Evolutionary conservation across 1,140 invertebrate genomes (phyloP).

Genomic region (Holotrichia oblita): DNA sequence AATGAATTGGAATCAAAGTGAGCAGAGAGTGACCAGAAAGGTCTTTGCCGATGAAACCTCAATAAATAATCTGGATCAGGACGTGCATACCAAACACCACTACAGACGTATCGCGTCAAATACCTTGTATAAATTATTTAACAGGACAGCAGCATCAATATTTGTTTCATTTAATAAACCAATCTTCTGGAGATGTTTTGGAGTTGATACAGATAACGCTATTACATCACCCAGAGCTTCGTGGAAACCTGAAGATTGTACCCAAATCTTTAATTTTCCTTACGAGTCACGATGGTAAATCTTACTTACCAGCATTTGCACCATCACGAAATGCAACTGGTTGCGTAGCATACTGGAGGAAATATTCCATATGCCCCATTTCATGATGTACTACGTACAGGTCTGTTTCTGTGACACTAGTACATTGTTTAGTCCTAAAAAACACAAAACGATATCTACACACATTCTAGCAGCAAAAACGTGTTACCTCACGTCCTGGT

Average conservation of each 20-base stretch:
- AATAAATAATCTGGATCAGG: too few relatives aligned
- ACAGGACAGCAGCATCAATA: conserved; percentile 60
- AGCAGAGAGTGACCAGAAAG: too few relatives aligned
- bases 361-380: conserved; percentile 90
- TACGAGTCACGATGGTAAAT: too few relatives aligned
- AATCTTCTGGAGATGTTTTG: conserved; percentile 79
- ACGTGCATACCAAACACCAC: too few relatives aligned
- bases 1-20: too few relatives aligned
- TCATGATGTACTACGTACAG: conserved; percentile 86
- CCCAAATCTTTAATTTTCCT: conserved; percentile 41
- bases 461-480: neutral
- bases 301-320: conserved; percentile 78
- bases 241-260: conserved; percentile 76
- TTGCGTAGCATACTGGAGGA: conserved; percentile 71
- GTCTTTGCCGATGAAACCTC: too few relatives aligned
- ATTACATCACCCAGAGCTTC: too few relatives aligned
- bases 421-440: conserved; percentile 84
- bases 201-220: conserved; percentile 83
- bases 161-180: conserved; percentile 71
- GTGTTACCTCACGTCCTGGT: conserved; percentile 66
- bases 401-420: conserved; percentile 76
- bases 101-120: neutral
- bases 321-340: conserved; percentile 83
- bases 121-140: conserved; percentile 65
- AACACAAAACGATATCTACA: neutral